A percentile compares a stretch with the other conserved stretches of the same genome.
phyloP scores from a whole-genome alignment of 2,797 vertebrate species.

The Sarcophilus harrisii region DNA sequence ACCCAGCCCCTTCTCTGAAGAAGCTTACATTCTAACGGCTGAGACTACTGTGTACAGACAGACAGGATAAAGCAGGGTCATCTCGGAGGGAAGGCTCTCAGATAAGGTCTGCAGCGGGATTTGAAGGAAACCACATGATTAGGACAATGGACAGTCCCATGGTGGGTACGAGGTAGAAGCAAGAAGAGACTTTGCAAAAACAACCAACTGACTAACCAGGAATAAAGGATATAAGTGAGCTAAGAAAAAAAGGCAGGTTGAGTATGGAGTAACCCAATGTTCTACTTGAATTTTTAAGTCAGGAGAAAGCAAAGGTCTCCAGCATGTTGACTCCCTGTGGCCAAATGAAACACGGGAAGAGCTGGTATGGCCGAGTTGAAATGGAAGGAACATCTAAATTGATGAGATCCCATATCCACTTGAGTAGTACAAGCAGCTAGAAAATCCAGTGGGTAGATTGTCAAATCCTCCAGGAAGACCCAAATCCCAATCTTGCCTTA shows the following conservation, averaged over 20 bases:
- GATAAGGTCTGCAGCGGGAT: neutral
- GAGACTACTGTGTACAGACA: neutral
- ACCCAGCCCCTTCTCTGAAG: neutral
- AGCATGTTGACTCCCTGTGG: neutral
- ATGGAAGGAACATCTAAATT: neutral
- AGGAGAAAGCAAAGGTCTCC: neutral
- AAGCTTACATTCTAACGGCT: neutral
- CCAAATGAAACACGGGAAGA: neutral
- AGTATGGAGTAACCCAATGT: neutral
- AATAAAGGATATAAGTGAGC: neutral
- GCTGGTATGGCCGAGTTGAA: neutral
- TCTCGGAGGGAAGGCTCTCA: neutral
- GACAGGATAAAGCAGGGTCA: neutral
- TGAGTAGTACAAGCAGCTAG: neutral
- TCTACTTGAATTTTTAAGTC: neutral
- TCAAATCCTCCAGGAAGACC: neutral
- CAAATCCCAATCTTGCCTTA: neutral
- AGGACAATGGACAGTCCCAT: neutral
- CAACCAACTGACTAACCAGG: neutral
- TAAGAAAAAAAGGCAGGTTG: neutral
- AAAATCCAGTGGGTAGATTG: neutral
- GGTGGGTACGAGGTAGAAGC: neutral
- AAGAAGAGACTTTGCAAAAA: neutral
- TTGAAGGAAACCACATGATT: neutral
- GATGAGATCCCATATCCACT: neutral